Conservation (phyloP, 2,888 invertebrate genomes). For the Sympetrum striolatum region DNA sequence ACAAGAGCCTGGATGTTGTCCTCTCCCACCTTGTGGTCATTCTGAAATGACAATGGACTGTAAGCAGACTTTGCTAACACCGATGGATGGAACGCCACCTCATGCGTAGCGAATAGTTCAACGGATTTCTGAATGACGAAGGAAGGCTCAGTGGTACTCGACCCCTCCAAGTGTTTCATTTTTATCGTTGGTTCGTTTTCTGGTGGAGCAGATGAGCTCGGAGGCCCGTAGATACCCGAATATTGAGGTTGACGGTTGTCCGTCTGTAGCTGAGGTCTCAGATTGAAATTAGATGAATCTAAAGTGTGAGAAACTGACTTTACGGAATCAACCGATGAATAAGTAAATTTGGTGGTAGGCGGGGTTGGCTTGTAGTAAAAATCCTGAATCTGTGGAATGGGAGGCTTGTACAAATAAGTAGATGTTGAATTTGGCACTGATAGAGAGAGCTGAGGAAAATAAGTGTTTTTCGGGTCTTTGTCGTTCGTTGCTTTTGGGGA, state of each 20-base stretch:
- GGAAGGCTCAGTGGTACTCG: neutral
- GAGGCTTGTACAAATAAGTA: neutral
- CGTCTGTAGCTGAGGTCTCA: neutral
- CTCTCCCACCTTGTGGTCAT: neutral
- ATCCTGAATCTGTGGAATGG: neutral
- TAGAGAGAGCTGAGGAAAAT: neutral
- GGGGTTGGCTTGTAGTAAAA: neutral
- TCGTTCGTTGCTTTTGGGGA: neutral
- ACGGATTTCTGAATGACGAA: slow-evolving; percentile 34
- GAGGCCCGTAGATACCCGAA: neutral
- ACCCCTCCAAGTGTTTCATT: neutral
- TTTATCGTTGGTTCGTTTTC: neutral
- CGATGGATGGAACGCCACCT: slow-evolving; percentile 11
- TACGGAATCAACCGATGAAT: neutral
- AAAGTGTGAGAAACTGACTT: neutral
- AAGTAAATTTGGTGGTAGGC: neutral
- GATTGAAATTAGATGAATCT: neutral
- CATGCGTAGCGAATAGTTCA: neutral
- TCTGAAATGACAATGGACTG: neutral
- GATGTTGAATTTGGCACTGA: neutral
- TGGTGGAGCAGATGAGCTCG: neutral
- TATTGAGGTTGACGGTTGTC: neutral
- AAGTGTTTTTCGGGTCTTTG: neutral
- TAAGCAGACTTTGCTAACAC: neutral
- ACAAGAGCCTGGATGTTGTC: neutral